phyloP scores from a whole-genome alignment of 2,113 vertebrate genomes.

The Fukomys damarensis region DNA sequence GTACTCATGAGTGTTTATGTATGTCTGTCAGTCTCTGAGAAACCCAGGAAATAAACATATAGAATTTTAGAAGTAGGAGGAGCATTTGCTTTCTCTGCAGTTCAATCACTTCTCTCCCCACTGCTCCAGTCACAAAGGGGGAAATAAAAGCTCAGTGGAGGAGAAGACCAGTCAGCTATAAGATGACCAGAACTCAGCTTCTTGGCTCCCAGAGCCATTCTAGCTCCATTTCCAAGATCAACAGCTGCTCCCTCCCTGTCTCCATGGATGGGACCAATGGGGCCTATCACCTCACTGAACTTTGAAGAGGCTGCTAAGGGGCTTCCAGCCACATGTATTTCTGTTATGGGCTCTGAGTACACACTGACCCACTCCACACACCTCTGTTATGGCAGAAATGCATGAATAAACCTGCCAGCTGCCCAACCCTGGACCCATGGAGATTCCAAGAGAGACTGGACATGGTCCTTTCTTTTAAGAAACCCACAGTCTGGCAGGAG shows the following conservation, averaged over 20 bases:
- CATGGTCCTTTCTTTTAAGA: neutral
- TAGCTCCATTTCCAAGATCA: neutral
- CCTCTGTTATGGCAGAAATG: neutral
- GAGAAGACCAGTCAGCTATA: neutral
- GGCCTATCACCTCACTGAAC: neutral
- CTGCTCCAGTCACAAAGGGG: neutral
- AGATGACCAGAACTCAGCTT: neutral
- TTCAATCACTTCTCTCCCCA: neutral
- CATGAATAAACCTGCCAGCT: neutral
- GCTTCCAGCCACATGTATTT: neutral
- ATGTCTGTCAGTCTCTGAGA: slow-evolving; percentile 40
- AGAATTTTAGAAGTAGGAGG: neutral
- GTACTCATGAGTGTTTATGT: neutral
- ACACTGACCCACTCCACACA: neutral
- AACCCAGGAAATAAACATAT: slow-evolving; percentile 13
- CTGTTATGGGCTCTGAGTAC: neutral
- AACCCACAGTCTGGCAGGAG: neutral
- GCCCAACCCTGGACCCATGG: neutral
- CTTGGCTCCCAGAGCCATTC: neutral
- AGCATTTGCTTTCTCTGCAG: neutral
- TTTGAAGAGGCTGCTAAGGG: neutral
- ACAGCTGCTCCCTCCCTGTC: neutral
- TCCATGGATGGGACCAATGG: neutral
- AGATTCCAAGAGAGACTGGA: neutral
- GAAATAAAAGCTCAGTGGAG: neutral